Conservation (phyloP, 2,797 vertebrate species). For the Galago senegalensis region DNA sequence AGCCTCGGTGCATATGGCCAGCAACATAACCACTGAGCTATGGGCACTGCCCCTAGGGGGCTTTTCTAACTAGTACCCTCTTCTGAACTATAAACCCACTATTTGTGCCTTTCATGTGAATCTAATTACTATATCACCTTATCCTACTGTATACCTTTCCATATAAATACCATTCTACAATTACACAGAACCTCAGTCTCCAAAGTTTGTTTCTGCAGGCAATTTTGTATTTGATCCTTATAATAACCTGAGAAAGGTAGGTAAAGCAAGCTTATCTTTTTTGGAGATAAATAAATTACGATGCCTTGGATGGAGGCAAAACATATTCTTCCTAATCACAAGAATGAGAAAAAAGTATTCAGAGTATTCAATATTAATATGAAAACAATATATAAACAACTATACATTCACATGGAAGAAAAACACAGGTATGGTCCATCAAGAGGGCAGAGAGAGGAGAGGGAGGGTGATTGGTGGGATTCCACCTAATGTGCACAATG, state of each 20-base stretch:
- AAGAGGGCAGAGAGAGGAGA: no score
- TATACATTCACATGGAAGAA: no score
- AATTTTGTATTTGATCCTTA: background rate
- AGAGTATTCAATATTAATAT: no score
- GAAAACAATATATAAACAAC: no score
- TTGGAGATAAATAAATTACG: constrained; percentile 3
- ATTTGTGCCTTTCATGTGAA: background rate
- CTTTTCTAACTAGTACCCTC: background rate
- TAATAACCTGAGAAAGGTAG: background rate
- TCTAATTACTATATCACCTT: background rate
- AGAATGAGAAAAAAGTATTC: no score
- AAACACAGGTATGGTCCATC: no score
- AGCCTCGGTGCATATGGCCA: no score
- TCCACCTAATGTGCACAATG: no score
- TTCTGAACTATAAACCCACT: background rate
- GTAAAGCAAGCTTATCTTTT: constrained; percentile 28
- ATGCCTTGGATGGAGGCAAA: no score
- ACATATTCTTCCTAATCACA: no score
- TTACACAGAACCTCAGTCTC: background rate
- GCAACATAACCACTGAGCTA: no score
- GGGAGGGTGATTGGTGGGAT: no score
- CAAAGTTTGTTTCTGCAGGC: background rate
- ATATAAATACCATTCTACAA: background rate
- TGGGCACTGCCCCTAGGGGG: background rate
- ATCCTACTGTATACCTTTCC: background rate